Conservation (phyloP, 2,888 invertebrate genomes). For the Chymomyza caudatula region DNA sequence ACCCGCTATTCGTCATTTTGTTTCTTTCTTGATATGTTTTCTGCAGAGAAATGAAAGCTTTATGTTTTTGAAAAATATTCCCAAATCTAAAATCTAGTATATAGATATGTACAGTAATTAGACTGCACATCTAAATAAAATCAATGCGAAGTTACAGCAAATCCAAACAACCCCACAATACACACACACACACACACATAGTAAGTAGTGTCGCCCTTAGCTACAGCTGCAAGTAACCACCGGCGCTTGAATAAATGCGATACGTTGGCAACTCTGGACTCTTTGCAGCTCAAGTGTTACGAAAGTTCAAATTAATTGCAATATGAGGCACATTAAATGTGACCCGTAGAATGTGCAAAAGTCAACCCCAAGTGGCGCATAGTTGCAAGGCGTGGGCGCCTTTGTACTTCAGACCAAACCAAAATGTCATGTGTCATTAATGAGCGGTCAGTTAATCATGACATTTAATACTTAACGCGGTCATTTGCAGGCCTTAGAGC, state of each 20-base stretch:
- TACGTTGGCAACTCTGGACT: not conserved
- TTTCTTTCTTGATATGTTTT: too few relatives aligned
- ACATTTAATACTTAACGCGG: slow-evolving; percentile 40
- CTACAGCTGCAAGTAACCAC: not conserved
- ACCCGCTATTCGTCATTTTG: too few relatives aligned
- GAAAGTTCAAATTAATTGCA: slow-evolving; percentile 68
- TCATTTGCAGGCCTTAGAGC: slow-evolving; percentile 12
- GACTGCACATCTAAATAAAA: too few relatives aligned
- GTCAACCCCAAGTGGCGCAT: not conserved
- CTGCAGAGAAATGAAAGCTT: too few relatives aligned
- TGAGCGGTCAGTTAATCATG: slow-evolving; percentile 72
- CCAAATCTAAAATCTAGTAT: too few relatives aligned
- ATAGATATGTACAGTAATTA: slow-evolving; percentile 10
- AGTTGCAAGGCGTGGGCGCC: not conserved
- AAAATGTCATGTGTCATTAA: slow-evolving; percentile 52
- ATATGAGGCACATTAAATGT: slow-evolving; percentile 65
- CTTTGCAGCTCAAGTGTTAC: not conserved
- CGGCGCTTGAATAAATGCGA: not conserved
- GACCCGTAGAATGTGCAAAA: slow-evolving; percentile 43
- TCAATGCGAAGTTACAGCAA: too few relatives aligned
- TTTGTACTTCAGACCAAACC: not conserved
- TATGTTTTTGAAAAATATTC: too few relatives aligned
- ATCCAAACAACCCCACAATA: slow-evolving; percentile 9
- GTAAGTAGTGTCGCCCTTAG: not conserved
- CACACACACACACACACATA: too few relatives aligned